These are phyloP conservation scores for Athalia rosae DNA, from an alignment of 2,888 invertebrate species.

Conservation along the genomic window DNA sequence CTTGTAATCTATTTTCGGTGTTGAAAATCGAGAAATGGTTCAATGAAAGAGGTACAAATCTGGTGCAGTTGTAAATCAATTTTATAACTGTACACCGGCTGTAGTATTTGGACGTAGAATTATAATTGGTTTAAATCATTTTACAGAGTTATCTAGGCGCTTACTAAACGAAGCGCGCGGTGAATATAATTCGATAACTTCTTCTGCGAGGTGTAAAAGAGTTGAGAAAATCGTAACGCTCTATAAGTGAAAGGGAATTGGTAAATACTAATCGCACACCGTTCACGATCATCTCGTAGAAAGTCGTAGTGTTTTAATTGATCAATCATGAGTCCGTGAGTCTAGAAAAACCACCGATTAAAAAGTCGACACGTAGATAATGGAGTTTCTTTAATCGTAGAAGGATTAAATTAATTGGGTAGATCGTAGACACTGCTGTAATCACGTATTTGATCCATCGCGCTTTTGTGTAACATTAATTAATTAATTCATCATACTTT, in stretches of 20 bases:
- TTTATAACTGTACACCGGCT: not conserved
- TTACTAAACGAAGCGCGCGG: slow-evolving; percentile 61
- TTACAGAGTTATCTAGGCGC: slow-evolving; percentile 57
- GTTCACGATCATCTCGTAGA: not conserved
- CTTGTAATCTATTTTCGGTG: not conserved
- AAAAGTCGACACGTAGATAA: too few species aligned
- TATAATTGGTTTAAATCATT: slow-evolving; percentile 65
- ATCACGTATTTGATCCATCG: too few species aligned
- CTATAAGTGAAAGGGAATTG: slow-evolving; percentile 56
- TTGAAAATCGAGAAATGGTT: not conserved
- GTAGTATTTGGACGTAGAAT: slow-evolving; percentile 21
- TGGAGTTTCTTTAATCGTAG: too few species aligned
- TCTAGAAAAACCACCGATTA: too few species aligned
- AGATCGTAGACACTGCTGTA: too few species aligned
- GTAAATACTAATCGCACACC: slow-evolving; percentile 57
- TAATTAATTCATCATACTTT: too few species aligned
- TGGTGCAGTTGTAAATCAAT: not conserved
- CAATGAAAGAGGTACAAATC: not conserved
- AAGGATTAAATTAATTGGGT: too few species aligned
- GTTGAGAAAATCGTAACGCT: slow-evolving; percentile 27
- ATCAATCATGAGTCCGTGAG: too few species aligned
- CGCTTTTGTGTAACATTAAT: too few species aligned
- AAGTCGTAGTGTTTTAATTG: too few species aligned
- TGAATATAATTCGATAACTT: slow-evolving; percentile 63
- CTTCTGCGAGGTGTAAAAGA: not conserved